Evolutionary conservation across 2,888 invertebrate species (phyloP), one percentile per base, ranked within the genome.

Genomic region (Drosophila colorata): DNA sequence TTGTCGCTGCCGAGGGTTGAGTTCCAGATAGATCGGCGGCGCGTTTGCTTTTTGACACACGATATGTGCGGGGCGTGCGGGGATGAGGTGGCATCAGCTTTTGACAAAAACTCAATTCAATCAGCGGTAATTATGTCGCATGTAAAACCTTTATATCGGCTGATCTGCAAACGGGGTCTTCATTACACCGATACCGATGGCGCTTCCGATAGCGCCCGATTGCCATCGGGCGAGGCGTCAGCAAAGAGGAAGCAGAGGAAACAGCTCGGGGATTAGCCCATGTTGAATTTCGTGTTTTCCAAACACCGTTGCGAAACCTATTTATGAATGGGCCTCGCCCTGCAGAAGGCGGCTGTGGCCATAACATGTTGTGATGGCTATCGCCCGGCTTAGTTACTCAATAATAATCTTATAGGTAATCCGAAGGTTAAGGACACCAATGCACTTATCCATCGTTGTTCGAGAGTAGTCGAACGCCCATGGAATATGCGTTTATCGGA

Each of bases 71-170:
- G 47, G 58, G 59, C 57, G 70, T 70, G 51, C 61, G 55, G 47
- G 35, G 43, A 51, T 49, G 44, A 28, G 16, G 40, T 40, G 44
- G 46, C 70, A 69, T 69, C 79, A 87, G 86, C 76, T 74, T 74
- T 77, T 52, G 65, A 69, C 74, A 58, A 64, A 59, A 57, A 44
- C 52, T 38, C 49, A 55, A 52, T 55, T 72, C 73, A 83, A 83
- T 82, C 90, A 78, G 77, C 63, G 74, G 87, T 82, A 91, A 90
- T 90, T 90, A 90, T 86, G 79, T 84, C 79, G 79, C 90, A 58
- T 51, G 40, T 37, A 48, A 43, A 14, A 18, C 47, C 38, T 5
- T 13, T 14, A 25, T 64, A 56, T 74, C 64, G 47, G 41, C 46
- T 18, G 67, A 72, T 72, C 74, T 57, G 4, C 20, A 37, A 49